phyloP scores from a whole-genome alignment of 2,797 vertebrate genomes.

The Sebastes itinus region DNA sequence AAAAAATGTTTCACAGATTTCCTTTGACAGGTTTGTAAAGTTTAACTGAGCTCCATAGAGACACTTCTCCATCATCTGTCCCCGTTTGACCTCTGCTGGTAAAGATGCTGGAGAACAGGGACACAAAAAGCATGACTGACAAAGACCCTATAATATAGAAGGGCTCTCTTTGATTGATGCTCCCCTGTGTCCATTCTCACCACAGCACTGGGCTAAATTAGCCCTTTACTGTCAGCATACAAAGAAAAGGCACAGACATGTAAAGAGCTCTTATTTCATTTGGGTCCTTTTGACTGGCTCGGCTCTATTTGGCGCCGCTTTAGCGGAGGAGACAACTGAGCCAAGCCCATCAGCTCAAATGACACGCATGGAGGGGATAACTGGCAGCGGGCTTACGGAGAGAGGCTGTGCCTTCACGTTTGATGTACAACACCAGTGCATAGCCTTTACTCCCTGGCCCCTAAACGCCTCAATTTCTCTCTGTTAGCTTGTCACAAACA shows the following conservation, averaged over 20 bases:
- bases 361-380: conserved; percentile 59
- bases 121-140: background rate
- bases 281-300: conserved; percentile 26
- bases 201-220: conserved; percentile 40
- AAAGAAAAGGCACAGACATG: conserved; percentile 25
- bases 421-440: conserved; percentile 53
- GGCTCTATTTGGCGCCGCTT: conserved; percentile 23
- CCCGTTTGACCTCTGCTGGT: background rate
- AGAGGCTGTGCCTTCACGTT: conserved; percentile 41
- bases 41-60: background rate
- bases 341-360: conserved; percentile 65
- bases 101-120: background rate
- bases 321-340: conserved; percentile 44
- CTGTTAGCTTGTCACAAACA: conserved; percentile 46
- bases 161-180: conserved; percentile 9
- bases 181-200: conserved; percentile 13
- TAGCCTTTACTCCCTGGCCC: conserved; percentile 36
- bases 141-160: background rate
- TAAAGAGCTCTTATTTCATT: conserved; percentile 57
- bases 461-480: conserved; percentile 55
- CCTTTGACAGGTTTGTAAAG: background rate
- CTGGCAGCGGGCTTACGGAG: conserved; percentile 38
- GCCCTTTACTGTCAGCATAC: conserved; percentile 35
- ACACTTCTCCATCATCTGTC: background rate
- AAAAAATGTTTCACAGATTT: background rate